phyloP scores from a whole-genome alignment of 1,140 invertebrate species.

The Ceratitis capitata region DNA sequence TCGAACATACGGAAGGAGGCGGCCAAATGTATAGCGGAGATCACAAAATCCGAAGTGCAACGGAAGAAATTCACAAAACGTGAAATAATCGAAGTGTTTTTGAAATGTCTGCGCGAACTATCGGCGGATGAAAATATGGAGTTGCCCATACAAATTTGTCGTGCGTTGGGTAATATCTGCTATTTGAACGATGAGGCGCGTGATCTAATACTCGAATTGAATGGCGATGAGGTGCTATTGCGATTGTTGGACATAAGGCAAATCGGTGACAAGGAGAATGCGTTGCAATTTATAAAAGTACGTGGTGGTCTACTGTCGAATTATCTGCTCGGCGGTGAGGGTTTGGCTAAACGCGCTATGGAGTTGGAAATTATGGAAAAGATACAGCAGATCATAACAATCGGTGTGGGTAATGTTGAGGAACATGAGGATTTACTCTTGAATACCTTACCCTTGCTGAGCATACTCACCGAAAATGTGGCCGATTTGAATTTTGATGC shows the following conservation, averaged over 20 bases:
- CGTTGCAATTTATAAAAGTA: slow-evolving; percentile 69
- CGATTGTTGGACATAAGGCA: slow-evolving; percentile 65
- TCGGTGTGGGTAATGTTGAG: slow-evolving; percentile 65
- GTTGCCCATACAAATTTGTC: slow-evolving; percentile 75
- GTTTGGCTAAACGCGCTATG: slow-evolving; percentile 73
- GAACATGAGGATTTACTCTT: slow-evolving; percentile 70
- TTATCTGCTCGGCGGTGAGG: slow-evolving; percentile 79
- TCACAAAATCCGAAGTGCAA: slow-evolving; percentile 75
- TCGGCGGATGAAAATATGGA: slow-evolving; percentile 65
- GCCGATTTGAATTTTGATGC: slow-evolving; percentile 70
- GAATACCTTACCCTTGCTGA: slow-evolving; percentile 77
- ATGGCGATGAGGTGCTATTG: slow-evolving; percentile 70
- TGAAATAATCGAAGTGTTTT: slow-evolving; percentile 70
- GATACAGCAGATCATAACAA: slow-evolving; percentile 67
- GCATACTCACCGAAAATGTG: slow-evolving; percentile 77
- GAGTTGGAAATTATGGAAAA: slow-evolving; percentile 75
- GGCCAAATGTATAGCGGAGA: slow-evolving; percentile 76
- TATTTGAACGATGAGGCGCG: slow-evolving; percentile 83
- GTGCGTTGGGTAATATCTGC: slow-evolving; percentile 88
- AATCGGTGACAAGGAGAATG: slow-evolving; percentile 57
- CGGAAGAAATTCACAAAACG: slow-evolving; percentile 72
- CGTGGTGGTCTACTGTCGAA: slow-evolving; percentile 81
- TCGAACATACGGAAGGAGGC: slow-evolving; percentile 62
- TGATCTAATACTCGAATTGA: slow-evolving; percentile 71
- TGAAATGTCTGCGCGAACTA: slow-evolving; percentile 66